Conservation (phyloP, 2,113 vertebrate species). For the Pluvianellus socialis region DNA sequence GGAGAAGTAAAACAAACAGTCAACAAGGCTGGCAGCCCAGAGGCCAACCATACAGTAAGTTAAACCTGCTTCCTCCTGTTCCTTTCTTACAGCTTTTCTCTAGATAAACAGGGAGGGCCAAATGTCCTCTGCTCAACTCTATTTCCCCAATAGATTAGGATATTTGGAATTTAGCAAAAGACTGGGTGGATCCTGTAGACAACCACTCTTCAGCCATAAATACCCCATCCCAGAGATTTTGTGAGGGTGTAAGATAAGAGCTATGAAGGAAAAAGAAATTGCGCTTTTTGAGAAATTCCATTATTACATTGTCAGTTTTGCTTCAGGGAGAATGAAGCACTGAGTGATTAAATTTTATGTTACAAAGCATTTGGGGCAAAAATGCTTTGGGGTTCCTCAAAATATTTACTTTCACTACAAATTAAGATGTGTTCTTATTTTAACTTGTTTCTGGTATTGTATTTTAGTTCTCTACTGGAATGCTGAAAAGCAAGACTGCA, state of each 20-base stretch:
- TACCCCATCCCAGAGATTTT: background rate
- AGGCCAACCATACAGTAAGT: background rate
- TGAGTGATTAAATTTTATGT: background rate
- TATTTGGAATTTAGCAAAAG: background rate
- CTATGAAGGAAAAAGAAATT: background rate
- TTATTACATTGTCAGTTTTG: background rate
- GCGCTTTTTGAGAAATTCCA: background rate
- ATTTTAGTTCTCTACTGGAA: background rate
- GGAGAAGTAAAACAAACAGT: background rate
- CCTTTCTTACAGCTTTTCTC: background rate
- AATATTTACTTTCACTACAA: background rate
- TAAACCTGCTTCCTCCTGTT: background rate
- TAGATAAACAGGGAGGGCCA: background rate
- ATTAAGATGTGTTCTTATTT: background rate
- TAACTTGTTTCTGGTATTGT: background rate
- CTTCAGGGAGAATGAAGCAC: background rate
- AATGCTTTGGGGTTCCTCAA: background rate
- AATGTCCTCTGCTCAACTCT: background rate
- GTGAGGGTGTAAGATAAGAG: background rate
- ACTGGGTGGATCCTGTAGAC: background rate
- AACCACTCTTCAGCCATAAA: background rate
- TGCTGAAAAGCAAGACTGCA: background rate
- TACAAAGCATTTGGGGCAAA: background rate
- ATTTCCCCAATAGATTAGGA: background rate
- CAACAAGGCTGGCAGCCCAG: background rate